Evolutionary conservation across 1,140 invertebrate species (phyloP).

Genomic region (Theocolax elegans): DNA sequence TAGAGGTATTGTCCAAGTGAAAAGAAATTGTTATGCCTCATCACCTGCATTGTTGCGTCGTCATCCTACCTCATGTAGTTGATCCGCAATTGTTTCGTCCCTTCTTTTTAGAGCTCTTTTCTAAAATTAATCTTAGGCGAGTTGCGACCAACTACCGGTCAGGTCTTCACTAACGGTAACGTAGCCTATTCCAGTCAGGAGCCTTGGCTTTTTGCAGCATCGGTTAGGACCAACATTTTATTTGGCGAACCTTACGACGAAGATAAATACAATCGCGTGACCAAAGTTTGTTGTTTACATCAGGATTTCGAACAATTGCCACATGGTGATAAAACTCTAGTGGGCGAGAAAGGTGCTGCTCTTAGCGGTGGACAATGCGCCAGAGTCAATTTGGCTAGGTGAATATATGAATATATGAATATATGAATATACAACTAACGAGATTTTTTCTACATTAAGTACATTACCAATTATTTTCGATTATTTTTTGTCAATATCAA

Average conservation of each 20-base stretch:
- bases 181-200: constrained; percentile 82
- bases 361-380: constrained; percentile 92
- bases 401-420: too few relatives aligned
- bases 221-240: constrained; percentile 54
- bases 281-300: constrained; percentile 79
- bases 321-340: constrained; percentile 85
- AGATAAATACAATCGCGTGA: constrained; percentile 76
- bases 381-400: constrained; percentile 82
- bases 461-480: too few relatives aligned
- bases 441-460: too few relatives aligned
- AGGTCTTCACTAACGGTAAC: constrained; percentile 71
- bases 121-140: constrained; percentile 80
- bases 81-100: too few relatives aligned
- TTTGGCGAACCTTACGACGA: constrained; percentile 72
- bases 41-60: too few relatives aligned
- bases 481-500: too few relatives aligned
- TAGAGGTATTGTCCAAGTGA: too few relatives aligned
- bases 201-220: constrained; percentile 71
- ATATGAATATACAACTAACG: too few relatives aligned
- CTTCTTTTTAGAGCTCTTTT: constrained; percentile 74
- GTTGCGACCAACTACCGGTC: constrained; percentile 73
- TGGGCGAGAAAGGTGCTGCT: constrained; percentile 85
- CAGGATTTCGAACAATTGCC: constrained; percentile 82
- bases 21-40: too few relatives aligned
- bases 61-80: too few relatives aligned